A percentile compares a stretch with the other conserved stretches of the same genome.
Conservation (phyloP, 2,888 invertebrate species). For the Creontiades dilutus region DNA sequence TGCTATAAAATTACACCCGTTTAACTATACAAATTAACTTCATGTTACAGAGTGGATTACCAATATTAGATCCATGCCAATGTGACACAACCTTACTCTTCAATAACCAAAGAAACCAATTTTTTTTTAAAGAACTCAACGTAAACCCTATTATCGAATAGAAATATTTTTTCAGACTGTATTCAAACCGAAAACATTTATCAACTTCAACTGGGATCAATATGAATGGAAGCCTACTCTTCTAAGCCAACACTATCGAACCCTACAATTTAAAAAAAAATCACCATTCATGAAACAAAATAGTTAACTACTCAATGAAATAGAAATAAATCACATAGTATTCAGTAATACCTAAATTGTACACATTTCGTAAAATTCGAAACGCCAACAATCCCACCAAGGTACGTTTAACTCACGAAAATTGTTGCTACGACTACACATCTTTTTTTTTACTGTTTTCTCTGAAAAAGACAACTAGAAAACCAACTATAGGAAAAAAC, state of each 20-base stretch:
- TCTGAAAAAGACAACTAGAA: constrained; percentile 18
- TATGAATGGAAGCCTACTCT: constrained; percentile 14
- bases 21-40: too few species aligned
- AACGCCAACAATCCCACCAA: constrained; percentile 32
- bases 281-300: background rate
- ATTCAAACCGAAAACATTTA: too few species aligned
- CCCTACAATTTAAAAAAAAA: background rate
- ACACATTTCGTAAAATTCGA: background rate
- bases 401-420: background rate
- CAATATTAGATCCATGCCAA: too few species aligned
- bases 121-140: too few species aligned
- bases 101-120: too few species aligned
- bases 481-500: background rate
- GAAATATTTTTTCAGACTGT: too few species aligned
- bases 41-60: too few species aligned
- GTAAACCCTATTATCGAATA: too few species aligned
- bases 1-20: too few species aligned
- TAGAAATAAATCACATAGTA: background rate
- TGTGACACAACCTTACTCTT: too few species aligned
- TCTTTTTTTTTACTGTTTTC: background rate
- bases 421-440: constrained; percentile 1
- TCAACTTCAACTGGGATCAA: background rate
- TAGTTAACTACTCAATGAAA: background rate
- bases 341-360: background rate
- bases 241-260: background rate